These are phyloP conservation scores for Diarsia rubi DNA, from an alignment of 2,888 invertebrate species.

Conservation along the genomic window DNA sequence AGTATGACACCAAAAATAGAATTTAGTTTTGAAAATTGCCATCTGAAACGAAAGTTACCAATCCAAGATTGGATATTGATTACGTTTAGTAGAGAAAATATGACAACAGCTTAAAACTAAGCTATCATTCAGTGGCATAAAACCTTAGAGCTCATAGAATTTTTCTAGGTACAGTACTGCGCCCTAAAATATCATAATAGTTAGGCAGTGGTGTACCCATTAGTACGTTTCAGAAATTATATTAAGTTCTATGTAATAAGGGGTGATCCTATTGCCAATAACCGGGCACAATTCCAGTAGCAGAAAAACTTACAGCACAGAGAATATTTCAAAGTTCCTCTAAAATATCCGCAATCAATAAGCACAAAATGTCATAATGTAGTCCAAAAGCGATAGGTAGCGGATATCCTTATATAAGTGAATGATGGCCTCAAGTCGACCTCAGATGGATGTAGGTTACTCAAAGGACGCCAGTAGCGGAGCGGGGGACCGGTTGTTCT, in stretches of 20 bases:
- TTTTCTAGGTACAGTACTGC: too few relatives aligned
- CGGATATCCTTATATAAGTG: conserved; percentile 53
- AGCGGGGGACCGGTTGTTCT: conserved; percentile 52
- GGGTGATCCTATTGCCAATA: too few relatives aligned
- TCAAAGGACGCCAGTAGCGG: conserved; percentile 72
- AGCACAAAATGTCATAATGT: conserved; percentile 10
- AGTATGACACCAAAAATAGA: too few relatives aligned
- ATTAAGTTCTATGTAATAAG: too few relatives aligned
- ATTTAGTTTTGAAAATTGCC: too few relatives aligned
- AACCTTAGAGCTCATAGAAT: too few relatives aligned
- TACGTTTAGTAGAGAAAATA: not conserved
- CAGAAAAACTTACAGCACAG: not conserved
- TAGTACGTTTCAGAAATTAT: too few relatives aligned
- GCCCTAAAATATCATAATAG: too few relatives aligned
- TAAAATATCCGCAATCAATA: not conserved
- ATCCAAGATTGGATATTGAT: not conserved
- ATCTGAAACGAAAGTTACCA: not conserved
- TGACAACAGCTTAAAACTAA: not conserved
- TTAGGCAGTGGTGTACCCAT: too few relatives aligned
- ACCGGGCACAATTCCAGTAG: too few relatives aligned
- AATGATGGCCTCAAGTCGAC: conserved; percentile 66
- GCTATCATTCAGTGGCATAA: too few relatives aligned
- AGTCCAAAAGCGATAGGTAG: conserved; percentile 16
- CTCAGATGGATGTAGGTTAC: conserved; percentile 73
- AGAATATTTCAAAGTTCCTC: conserved; percentile 13